These are phyloP conservation scores for Conops quadrifasciatus DNA, from an alignment of 2,888 invertebrate species.

Conservation along the genomic window DNA sequence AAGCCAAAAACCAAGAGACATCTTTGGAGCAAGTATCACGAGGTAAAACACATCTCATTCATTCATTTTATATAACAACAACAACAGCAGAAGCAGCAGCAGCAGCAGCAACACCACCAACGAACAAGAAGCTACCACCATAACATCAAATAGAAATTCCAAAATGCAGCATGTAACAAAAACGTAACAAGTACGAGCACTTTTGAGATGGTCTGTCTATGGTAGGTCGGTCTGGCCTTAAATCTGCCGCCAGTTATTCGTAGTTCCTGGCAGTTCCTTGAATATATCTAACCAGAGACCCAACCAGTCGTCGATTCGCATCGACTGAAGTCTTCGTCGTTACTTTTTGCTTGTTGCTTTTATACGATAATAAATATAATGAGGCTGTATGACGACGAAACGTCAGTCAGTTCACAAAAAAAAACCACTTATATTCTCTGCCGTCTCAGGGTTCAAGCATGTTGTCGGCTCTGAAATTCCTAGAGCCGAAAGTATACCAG, in stretches of 20 bases:
- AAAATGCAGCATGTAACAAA: conserved; percentile 12
- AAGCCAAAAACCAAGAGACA: too few species aligned
- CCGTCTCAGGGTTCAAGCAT: neutral
- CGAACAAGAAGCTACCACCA: neutral
- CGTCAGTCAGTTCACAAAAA: neutral
- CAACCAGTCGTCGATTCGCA: conserved; percentile 1
- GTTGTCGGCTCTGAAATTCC: neutral
- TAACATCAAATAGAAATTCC: conserved; percentile 6
- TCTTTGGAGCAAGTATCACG: too few species aligned
- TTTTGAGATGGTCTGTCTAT: neutral
- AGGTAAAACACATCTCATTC: too few species aligned
- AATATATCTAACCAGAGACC: neutral
- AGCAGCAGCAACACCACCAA: too few species aligned
- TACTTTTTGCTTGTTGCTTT: conserved; percentile 10
- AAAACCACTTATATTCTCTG: neutral
- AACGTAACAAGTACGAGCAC: neutral
- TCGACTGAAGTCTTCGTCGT: conserved; percentile 20
- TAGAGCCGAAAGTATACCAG: neutral
- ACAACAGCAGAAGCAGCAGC: too few species aligned
- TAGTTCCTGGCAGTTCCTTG: neutral
- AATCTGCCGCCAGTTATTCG: neutral
- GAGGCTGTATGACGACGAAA: neutral
- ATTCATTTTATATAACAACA: too few species aligned
- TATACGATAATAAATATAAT: neutral
- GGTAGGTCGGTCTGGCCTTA: neutral